phyloP scores from a whole-genome alignment of 1,140 invertebrate genomes.

The Heliconius himera region DNA sequence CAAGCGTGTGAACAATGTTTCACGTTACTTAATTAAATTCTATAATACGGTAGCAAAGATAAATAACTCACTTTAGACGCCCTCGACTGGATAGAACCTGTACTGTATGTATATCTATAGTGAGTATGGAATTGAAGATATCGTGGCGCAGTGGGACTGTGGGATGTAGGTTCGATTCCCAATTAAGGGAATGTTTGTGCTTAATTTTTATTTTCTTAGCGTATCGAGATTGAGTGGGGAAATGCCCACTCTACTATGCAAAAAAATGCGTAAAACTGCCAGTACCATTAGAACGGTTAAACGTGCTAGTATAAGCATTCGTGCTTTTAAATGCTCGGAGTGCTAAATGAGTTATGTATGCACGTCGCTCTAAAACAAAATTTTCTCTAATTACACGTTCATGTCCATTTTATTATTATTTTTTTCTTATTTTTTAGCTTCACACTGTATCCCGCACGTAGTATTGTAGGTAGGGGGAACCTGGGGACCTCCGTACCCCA shows the following conservation, averaged over 20 bases:
- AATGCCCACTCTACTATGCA: too few relatives aligned
- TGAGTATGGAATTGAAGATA: not conserved
- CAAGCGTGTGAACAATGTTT: conserved; percentile 61
- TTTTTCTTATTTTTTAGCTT: not conserved
- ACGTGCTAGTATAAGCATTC: conserved; percentile 25
- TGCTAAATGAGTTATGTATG: conserved; percentile 54
- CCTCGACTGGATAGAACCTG: conserved; percentile 46
- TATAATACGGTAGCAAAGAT: conserved; percentile 67
- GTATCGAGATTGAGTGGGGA: too few relatives aligned
- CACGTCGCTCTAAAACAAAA: conserved; percentile 48
- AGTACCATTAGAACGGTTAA: conserved; percentile 11
- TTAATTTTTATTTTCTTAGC: too few relatives aligned
- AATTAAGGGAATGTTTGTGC: too few relatives aligned
- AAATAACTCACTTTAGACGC: conserved; percentile 60
- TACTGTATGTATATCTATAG: conserved; percentile 25
- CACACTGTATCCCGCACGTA: too few relatives aligned
- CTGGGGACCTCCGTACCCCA: too few relatives aligned
- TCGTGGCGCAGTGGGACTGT: too few relatives aligned
- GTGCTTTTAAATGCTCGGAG: conserved; percentile 45
- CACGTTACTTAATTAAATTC: conserved; percentile 76
- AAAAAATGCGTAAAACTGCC: not conserved
- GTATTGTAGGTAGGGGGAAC: too few relatives aligned
- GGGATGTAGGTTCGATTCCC: too few relatives aligned
- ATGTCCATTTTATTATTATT: not conserved
- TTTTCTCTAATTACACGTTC: conserved; percentile 39